Evolutionary conservation across 2,797 vertebrate species (phyloP), one percentile per base, ranked within the genome.

Genomic region (Mareca penelope): DNA sequence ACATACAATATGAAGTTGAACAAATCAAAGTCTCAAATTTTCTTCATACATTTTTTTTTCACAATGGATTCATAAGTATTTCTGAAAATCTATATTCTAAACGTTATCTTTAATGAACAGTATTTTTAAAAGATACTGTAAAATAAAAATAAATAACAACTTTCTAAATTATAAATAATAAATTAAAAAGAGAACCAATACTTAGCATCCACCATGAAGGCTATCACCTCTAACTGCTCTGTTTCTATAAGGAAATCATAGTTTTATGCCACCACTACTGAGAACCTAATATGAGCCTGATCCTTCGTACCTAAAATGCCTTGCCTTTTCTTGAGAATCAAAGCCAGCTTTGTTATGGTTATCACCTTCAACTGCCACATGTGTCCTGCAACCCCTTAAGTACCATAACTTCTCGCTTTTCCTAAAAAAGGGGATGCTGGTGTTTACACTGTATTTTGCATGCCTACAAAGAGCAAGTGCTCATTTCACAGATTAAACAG

Each of bases 141-240:
- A 78, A 89, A 85, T 64, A 72, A 40, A 88, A 88, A 64, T 22
- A 79, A 89, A 76, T n/a, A 88, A 60, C 17, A 91, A 59, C 12
- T 77, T 83, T 22, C 60, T 80, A 60, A 78, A 71, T 78, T 33
- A 72, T 90, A 91, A 94, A 88, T 88, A 94, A 89, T 68, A 73
- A 68, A 94, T 80, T 57, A 68, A 85, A 88, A 80, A 82, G 57
- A 68, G 92, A 80, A 78, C 7, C 44, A 73, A 87, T 46, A 81
- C 48, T 85, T 52, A 31, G 50, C 61, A 93, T 88, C 67, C n/a
- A 75, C 69, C 10, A 2, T 71, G 85, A 89, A 85, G 71, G 52
- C 35, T 40, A 63, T 37, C 55, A 80, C 67, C 90, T 93, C 81
- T 80, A 92, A 85, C 55, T 75, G 57, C 59, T 90, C 33, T 70